Percentiles rank a stretch among this genome's conserved stretches.
Conservation (phyloP, 2,797 vertebrate genomes). For the Premnoplex brunnescens region DNA sequence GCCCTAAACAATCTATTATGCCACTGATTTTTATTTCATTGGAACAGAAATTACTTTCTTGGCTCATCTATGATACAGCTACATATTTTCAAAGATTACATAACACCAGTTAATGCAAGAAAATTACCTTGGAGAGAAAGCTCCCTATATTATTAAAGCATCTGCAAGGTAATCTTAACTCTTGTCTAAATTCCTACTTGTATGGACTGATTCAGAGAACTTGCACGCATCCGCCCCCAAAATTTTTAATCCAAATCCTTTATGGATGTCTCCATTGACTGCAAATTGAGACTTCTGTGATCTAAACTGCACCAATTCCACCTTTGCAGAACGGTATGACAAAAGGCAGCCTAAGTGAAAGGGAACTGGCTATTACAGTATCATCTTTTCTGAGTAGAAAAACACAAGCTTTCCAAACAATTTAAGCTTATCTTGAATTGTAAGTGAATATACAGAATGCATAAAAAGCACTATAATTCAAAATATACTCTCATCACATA, state of each 20-base stretch:
- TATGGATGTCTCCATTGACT: not conserved
- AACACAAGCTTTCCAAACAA: not conserved
- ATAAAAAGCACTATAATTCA: not conserved
- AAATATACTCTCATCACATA: not conserved
- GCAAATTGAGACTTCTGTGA: not conserved
- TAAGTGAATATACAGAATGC: not conserved
- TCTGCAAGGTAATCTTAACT: not conserved
- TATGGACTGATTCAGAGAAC: not conserved
- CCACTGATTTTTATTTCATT: not conserved
- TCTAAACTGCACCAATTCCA: not conserved
- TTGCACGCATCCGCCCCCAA: accelerated
- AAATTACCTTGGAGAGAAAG: not conserved
- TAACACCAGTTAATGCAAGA: not conserved
- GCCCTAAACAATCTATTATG: not conserved
- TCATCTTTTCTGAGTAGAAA: not conserved
- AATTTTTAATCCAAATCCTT: not conserved
- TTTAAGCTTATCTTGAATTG: not conserved
- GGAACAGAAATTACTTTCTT: not conserved
- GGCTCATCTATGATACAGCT: not conserved
- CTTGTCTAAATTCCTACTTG: not conserved
- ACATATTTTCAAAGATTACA: not conserved
- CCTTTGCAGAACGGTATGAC: not conserved
- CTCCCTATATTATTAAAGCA: not conserved
- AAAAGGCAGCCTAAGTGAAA: not conserved
- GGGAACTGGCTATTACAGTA: not conserved